phyloP scores from a whole-genome alignment of 2,888 invertebrate genomes.

The Andrena haemorrhoa region DNA sequence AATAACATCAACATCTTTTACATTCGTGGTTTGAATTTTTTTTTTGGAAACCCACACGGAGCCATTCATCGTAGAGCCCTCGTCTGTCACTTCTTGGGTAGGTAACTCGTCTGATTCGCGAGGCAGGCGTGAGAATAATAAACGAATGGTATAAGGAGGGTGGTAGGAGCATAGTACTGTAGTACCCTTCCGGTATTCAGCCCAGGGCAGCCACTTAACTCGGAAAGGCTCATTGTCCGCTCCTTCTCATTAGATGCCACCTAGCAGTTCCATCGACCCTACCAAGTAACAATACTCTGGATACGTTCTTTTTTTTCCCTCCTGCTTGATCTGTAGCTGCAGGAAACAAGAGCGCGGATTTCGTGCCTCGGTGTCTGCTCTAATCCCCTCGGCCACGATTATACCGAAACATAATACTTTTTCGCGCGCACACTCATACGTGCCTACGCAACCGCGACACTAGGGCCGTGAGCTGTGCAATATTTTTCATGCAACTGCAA shows the following conservation, averaged over 20 bases:
- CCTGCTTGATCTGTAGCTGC: slow-evolving; percentile 62
- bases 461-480: no score
- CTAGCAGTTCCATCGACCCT: slow-evolving; percentile 68
- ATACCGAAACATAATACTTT: slow-evolving; percentile 60
- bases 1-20: not conserved
- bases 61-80: slow-evolving; percentile 28
- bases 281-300: slow-evolving; percentile 65
- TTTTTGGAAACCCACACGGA: not conserved
- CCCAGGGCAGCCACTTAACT: slow-evolving; percentile 63
- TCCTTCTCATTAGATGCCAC: slow-evolving; percentile 72
- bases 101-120: slow-evolving; percentile 63
- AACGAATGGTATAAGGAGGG: slow-evolving; percentile 67
- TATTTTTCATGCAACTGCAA: not conserved
- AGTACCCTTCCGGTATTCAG: slow-evolving; percentile 62
- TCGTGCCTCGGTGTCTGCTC: slow-evolving; percentile 57
- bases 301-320: slow-evolving; percentile 60
- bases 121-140: slow-evolving; percentile 68
- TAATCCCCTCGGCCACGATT: slow-evolving; percentile 56
- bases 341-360: slow-evolving; percentile 60
- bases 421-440: not conserved
- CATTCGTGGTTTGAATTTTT: slow-evolving; percentile 16
- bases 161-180: slow-evolving; percentile 53
- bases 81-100: slow-evolving; percentile 20
- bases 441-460: not conserved
- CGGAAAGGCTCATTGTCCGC: slow-evolving; percentile 69